Percentiles rank a stretch among this genome's conserved stretches.
Evolutionary conservation across 2,888 invertebrate species (phyloP).

Genomic region (Synanthedon vespiformis): DNA sequence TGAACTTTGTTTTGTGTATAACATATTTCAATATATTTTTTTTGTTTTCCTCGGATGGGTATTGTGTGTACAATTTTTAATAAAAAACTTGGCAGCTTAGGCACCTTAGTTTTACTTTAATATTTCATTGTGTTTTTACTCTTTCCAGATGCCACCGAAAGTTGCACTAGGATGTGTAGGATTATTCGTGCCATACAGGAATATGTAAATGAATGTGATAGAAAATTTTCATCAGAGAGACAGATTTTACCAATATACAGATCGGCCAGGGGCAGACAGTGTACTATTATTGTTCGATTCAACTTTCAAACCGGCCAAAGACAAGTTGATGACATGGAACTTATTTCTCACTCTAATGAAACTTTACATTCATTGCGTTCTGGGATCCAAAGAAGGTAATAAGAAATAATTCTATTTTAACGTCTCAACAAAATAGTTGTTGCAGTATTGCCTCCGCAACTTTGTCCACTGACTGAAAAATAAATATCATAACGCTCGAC

Average conservation of each 20-base stretch:
- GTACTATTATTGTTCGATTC: slow-evolving; percentile 83
- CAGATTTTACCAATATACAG: slow-evolving; percentile 90
- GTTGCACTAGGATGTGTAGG: slow-evolving; percentile 82
- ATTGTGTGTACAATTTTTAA: no score
- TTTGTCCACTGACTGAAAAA: no score
- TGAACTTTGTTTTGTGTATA: no score
- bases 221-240: slow-evolving; percentile 87
- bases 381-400: slow-evolving; percentile 76
- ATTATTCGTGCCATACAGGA: slow-evolving; percentile 94
- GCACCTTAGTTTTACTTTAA: no score
- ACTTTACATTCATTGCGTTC: slow-evolving; percentile 88
- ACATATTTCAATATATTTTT: no score
- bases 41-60: no score
- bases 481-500: no score
- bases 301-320: slow-evolving; percentile 87
- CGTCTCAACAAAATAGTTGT: no score
- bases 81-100: no score
- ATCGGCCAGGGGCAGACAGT: slow-evolving; percentile 91
- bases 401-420: no score
- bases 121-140: not conserved
- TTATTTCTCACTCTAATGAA: slow-evolving; percentile 94
- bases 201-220: slow-evolving; percentile 95
- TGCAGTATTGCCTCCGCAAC: no score
- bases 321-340: slow-evolving; percentile 90
- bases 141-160: slow-evolving; percentile 47